These are phyloP conservation scores for Rhogogaster chlorosoma DNA, from an alignment of 2,888 invertebrate species.

Conservation along the genomic window DNA sequence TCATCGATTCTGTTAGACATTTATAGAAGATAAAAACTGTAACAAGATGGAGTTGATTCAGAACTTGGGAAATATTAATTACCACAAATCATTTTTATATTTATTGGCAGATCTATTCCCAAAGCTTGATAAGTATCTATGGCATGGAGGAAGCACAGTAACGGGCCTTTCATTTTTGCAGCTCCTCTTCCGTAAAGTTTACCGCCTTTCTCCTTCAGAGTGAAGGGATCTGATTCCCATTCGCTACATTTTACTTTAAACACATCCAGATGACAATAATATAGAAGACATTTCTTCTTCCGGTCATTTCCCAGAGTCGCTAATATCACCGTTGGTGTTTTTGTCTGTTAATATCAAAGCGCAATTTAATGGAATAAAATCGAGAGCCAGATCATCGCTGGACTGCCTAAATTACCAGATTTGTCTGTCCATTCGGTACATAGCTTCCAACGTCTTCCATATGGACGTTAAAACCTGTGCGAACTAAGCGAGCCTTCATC, in stretches of 20 bases:
- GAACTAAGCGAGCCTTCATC: conserved; percentile 74
- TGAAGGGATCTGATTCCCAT: conserved; percentile 77
- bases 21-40: neutral
- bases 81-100: conserved; percentile 76
- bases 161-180: conserved; percentile 76
- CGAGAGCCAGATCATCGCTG: neutral
- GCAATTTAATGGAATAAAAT: neutral
- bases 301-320: conserved; percentile 71
- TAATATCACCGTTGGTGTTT: conserved; percentile 75
- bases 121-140: conserved; percentile 73
- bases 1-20: conserved; percentile 74
- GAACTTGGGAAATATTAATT: conserved; percentile 15
- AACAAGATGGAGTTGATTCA: neutral
- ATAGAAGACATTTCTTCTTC: conserved; percentile 74
- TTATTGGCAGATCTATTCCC: conserved; percentile 75
- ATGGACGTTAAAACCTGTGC: conserved; percentile 75
- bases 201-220: conserved; percentile 71
- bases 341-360: conserved; percentile 59
- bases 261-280: conserved; percentile 77
- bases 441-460: conserved; percentile 74
- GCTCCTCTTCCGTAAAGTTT: conserved; percentile 76
- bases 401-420: conserved; percentile 22
- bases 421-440: conserved; percentile 69
- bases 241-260: conserved; percentile 68
- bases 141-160: conserved; percentile 77